Evolutionary conservation across 2,888 invertebrate genomes (phyloP).

Genomic region (Lapara coniferarum): DNA sequence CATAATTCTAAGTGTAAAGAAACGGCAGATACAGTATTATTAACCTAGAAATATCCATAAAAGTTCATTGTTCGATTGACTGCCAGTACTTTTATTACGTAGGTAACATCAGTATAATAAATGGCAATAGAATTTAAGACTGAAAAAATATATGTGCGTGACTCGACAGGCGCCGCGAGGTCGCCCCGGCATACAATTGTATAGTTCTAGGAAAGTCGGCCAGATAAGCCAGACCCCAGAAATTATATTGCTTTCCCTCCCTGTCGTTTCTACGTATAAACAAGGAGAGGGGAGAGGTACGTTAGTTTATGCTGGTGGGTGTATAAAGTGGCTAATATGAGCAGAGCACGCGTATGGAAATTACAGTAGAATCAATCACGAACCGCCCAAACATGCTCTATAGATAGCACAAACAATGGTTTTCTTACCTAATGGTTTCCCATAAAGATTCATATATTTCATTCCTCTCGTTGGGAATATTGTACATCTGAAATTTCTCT

Average conservation of each 20-base stretch:
- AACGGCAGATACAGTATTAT: background rate
- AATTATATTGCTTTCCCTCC: slow-evolving; percentile 50
- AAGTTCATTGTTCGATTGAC: slow-evolving; percentile 37
- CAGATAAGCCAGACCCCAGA: slow-evolving; percentile 57
- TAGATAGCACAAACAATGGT: slow-evolving; percentile 72
- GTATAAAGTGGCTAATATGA: slow-evolving; percentile 78
- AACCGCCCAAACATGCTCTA: slow-evolving; percentile 70
- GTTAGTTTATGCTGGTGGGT: slow-evolving; percentile 57
- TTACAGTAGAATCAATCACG: slow-evolving; percentile 82
- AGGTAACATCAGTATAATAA: slow-evolving; percentile 49
- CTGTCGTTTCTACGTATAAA: slow-evolving; percentile 32
- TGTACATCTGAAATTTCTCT: slow-evolving; percentile 8
- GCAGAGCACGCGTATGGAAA: slow-evolving; percentile 82
- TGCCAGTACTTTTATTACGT: slow-evolving; percentile 44
- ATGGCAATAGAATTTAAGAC: slow-evolving; percentile 66
- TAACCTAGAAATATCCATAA: background rate
- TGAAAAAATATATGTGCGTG: slow-evolving; percentile 79
- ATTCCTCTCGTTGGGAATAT: slow-evolving; percentile 44
- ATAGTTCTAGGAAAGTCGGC: slow-evolving; percentile 69
- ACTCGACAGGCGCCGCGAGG: slow-evolving; percentile 81
- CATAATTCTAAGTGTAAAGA: background rate
- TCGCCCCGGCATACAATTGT: slow-evolving; percentile 73
- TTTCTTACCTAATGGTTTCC: slow-evolving; percentile 66
- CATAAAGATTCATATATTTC: slow-evolving; percentile 62
- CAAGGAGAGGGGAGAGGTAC: slow-evolving; percentile 40